phyloP scores from a whole-genome alignment of 2,888 invertebrate genomes.

The Orthonevra nobilis region DNA sequence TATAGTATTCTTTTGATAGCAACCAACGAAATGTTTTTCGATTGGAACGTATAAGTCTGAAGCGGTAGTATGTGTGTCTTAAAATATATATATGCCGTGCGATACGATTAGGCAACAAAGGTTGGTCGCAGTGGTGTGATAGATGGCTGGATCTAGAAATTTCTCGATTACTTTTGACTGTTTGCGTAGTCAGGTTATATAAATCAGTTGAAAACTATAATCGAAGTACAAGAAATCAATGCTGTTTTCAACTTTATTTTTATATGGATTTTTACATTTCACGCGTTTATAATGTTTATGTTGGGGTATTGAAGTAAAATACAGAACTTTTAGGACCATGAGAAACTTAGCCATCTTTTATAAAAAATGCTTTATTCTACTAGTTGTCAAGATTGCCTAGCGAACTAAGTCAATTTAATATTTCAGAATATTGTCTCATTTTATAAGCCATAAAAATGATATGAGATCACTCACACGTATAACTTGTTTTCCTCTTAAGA shows the following conservation, averaged over 20 bases:
- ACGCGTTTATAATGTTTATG: too few species aligned
- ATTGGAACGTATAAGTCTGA: conserved; percentile 48
- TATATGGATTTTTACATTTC: too few species aligned
- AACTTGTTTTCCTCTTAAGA: too few species aligned
- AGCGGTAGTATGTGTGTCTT: conserved; percentile 26
- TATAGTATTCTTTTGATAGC: conserved; percentile 33
- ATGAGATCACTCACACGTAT: too few species aligned
- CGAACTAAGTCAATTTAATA: too few species aligned
- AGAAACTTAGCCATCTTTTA: too few species aligned
- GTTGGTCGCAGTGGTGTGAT: conserved; percentile 15
- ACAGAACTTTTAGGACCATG: too few species aligned
- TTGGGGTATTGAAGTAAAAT: too few species aligned
- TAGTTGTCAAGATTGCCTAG: too few species aligned
- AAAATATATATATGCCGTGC: conserved; percentile 6
- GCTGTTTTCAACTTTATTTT: conserved; percentile 36
- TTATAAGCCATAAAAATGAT: too few species aligned
- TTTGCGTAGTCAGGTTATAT: conserved; percentile 4
- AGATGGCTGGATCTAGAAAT: conserved; percentile 9
- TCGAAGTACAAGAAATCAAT: conserved; percentile 5
- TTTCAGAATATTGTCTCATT: too few species aligned
- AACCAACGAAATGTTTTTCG: conserved; percentile 26
- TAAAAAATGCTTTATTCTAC: too few species aligned
- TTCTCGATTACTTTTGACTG: conserved; percentile 3
- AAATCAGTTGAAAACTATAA: conserved; percentile 17
- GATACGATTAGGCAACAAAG: conserved; percentile 21